Percentiles rank a stretch among this genome's conserved stretches.
phyloP scores from a whole-genome alignment of 37 sponge, comb jelly and placozoan genomes.

The Hexactinellida sp. region DNA sequence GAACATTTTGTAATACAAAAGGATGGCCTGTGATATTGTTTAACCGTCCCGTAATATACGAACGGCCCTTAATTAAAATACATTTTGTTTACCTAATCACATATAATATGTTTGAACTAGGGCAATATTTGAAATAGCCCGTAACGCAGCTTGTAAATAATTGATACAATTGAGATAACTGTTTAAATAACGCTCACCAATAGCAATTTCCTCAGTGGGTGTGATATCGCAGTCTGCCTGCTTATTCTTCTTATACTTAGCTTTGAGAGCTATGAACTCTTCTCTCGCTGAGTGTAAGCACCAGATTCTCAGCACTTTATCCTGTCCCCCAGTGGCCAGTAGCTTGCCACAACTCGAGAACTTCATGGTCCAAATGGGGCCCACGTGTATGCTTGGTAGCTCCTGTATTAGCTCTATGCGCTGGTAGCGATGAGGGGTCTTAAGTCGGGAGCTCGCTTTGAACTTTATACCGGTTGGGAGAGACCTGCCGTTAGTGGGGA shows the following conservation, averaged over 20 bases:
- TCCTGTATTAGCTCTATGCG: constrained; percentile 8
- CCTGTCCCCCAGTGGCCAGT: constrained; percentile 17
- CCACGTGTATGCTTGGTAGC: constrained; percentile 19
- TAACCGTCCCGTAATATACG: no score
- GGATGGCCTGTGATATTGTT: neutral
- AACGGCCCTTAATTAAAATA: no score
- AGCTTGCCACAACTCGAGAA: constrained; percentile 73
- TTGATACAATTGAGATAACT: neutral
- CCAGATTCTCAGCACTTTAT: neutral
- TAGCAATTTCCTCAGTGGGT: neutral
- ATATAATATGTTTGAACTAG: no score
- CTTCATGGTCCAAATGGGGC: constrained; percentile 66
- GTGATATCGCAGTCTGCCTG: neutral
- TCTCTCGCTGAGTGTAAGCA: neutral
- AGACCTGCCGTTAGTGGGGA: neutral
- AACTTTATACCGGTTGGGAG: neutral
- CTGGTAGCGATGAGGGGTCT: neutral
- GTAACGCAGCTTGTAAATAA: no score
- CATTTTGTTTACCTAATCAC: no score
- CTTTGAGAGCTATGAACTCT: neutral
- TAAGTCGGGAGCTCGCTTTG: neutral
- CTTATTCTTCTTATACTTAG: neutral
- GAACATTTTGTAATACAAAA: no score
- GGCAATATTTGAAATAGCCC: no score
- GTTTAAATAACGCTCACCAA: neutral